phyloP scores from a whole-genome alignment of 2,113 vertebrate species.

The rabbit (Oryctolagus cuniculus) region DNA sequence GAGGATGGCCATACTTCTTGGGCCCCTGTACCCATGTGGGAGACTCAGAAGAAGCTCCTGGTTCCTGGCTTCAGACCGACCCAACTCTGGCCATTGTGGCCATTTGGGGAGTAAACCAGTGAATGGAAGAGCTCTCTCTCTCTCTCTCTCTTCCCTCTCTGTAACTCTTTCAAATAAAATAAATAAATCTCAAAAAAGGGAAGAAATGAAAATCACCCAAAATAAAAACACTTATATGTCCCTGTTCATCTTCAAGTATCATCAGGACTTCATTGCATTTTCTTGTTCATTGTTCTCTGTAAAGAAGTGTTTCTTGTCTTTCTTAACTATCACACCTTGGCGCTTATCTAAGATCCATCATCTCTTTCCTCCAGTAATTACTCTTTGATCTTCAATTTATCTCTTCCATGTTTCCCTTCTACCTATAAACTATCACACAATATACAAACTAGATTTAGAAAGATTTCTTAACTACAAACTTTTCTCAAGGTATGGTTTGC shows the following conservation, averaged over 20 bases:
- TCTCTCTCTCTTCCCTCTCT: too few relatives aligned
- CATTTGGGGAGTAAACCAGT: too few relatives aligned
- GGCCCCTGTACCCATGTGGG: too few relatives aligned
- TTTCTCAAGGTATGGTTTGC: neutral
- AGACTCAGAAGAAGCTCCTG: too few relatives aligned
- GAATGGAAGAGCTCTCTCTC: too few relatives aligned
- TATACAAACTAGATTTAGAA: neutral
- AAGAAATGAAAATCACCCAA: neutral
- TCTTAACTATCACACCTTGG: neutral
- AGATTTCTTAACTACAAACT: neutral
- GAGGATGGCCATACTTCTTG: too few relatives aligned
- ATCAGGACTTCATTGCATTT: neutral
- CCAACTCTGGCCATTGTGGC: too few relatives aligned
- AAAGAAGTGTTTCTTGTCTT: neutral
- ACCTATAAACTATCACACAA: neutral
- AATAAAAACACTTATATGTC: neutral
- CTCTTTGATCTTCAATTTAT: neutral
- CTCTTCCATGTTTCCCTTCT: neutral
- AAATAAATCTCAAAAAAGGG: too few relatives aligned
- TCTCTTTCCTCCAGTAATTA: neutral
- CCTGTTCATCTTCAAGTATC: neutral
- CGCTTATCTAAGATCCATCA: neutral
- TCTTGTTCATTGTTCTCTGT: neutral
- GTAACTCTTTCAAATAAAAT: too few relatives aligned
- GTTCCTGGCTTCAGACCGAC: too few relatives aligned